Conservation (phyloP, 2,888 invertebrate species). For the Chydorus sphaericus region DNA sequence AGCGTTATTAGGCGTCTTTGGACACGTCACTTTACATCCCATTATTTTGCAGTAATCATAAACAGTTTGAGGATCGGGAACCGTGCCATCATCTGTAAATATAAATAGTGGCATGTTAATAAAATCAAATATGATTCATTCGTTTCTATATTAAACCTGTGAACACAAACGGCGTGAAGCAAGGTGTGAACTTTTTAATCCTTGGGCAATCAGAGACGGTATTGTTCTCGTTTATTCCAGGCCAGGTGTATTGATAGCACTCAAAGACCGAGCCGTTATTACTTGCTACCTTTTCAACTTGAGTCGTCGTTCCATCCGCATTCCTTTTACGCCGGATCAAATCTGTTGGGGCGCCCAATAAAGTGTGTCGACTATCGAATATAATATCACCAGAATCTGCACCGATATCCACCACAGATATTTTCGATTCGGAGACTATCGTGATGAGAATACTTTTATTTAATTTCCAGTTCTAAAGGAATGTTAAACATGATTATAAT, state of each 20-base stretch:
- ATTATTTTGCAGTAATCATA: not conserved
- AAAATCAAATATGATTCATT: too few relatives aligned
- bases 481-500: too few relatives aligned
- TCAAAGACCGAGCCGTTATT: not conserved
- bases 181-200: not conserved
- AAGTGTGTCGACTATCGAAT: too few relatives aligned
- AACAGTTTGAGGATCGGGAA: not conserved
- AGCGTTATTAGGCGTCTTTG: not conserved
- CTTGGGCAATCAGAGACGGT: not conserved
- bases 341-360: too few relatives aligned
- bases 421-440: too few relatives aligned
- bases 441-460: too few relatives aligned
- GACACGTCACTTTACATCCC: constrained; percentile 3
- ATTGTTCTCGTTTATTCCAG: not conserved
- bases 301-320: not conserved
- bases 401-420: too few relatives aligned
- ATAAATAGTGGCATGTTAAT: too few relatives aligned
- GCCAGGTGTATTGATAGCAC: constrained; percentile 1
- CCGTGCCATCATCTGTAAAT: not conserved
- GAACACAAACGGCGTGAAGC: not conserved
- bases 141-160: not conserved
- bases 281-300: not conserved
- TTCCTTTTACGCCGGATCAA: not conserved
- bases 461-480: too few relatives aligned
- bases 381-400: too few relatives aligned